Conservation (phyloP, 2,113 vertebrate genomes). For the Numida meleagris region DNA sequence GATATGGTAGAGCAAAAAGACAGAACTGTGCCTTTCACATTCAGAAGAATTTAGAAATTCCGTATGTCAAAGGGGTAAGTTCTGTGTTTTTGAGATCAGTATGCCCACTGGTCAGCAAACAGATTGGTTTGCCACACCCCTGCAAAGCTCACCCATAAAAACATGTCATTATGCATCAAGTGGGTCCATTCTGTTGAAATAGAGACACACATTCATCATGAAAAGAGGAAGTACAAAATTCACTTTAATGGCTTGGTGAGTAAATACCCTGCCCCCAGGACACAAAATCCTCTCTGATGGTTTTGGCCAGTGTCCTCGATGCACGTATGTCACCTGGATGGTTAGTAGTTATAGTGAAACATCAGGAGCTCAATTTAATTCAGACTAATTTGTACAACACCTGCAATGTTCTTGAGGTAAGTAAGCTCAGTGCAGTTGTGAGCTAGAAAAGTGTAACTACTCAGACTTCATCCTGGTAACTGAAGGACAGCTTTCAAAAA, state of each 20-base stretch:
- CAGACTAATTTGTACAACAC: background rate
- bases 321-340: background rate
- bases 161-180: background rate
- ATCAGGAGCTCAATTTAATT: background rate
- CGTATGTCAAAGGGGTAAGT: background rate
- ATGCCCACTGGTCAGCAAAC: background rate
- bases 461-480: background rate
- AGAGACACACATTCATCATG: background rate
- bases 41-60: background rate
- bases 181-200: background rate
- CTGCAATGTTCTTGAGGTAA: background rate
- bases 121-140: background rate
- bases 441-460: background rate
- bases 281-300: background rate
- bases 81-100: background rate
- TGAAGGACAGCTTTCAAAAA: background rate
- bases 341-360: background rate
- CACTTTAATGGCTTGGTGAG: background rate
- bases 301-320: background rate
- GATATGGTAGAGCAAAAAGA: background rate
- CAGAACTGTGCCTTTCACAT: background rate
- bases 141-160: background rate
- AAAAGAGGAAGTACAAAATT: background rate
- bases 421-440: background rate
- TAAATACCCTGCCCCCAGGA: background rate